Percentiles rank a stretch among this genome's conserved stretches.
These are phyloP conservation scores for Drosophila obscura DNA, from an alignment of 1,140 invertebrate species.

Conservation along the genomic window DNA sequence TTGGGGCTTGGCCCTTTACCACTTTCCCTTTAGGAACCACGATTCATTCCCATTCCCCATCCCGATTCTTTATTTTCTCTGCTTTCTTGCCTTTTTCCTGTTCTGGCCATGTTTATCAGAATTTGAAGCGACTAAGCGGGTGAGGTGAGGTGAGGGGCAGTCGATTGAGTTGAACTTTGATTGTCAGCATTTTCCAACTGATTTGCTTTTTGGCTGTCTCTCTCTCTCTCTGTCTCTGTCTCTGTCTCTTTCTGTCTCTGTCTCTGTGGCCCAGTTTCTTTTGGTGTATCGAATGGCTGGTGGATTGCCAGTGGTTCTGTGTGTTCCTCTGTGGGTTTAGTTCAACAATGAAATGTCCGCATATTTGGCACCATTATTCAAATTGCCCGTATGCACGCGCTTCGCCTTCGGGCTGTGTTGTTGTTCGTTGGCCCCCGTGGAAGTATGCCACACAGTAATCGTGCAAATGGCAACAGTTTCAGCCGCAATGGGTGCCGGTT, in stretches of 20 bases:
- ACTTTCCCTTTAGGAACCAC: no score
- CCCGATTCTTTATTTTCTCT: no score
- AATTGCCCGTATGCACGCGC: constrained; percentile 79
- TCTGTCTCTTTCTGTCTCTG: constrained; percentile 25
- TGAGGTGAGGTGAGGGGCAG: no score
- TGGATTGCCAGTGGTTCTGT: no score
- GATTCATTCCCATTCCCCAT: no score
- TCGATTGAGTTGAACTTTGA: no score
- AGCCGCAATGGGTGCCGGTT: constrained; percentile 6
- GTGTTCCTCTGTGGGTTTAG: constrained; percentile 1
- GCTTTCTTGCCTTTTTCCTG: no score
- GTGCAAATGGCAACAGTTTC: constrained; percentile 36
- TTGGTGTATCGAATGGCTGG: not conserved
- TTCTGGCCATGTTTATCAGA: no score
- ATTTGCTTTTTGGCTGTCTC: no score
- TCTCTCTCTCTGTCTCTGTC: constrained; percentile 13
- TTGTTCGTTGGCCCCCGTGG: not conserved
- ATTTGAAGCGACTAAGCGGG: no score
- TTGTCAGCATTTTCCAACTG: no score
- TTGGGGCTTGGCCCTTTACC: not conserved
- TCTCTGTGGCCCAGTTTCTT: constrained; percentile 32
- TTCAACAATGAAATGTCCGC: constrained; percentile 77
- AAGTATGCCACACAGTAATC: constrained; percentile 56
- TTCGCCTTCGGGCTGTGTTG: constrained; percentile 19
- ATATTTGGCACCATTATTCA: constrained; percentile 80